phyloP scores from a whole-genome alignment of 1,140 invertebrate species.

The Hypsibius dujardini region DNA sequence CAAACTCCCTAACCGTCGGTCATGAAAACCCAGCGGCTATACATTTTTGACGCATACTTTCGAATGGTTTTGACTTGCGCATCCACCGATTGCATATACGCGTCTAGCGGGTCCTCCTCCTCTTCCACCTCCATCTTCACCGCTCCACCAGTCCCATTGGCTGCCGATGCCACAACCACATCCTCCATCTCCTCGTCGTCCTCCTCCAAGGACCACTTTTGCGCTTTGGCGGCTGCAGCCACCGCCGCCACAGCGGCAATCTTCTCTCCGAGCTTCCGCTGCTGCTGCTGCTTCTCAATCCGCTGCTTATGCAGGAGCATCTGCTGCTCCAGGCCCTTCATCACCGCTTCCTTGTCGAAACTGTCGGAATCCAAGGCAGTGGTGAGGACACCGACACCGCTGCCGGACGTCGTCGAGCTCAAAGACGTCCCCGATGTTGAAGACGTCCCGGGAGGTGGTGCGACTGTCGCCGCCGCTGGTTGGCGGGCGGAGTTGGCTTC shows the following conservation, averaged over 20 bases:
- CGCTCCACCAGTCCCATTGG: no score
- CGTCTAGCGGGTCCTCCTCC: conserved; percentile 61
- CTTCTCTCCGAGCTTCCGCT: neutral
- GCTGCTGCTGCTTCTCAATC: neutral
- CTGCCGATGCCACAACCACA: no score
- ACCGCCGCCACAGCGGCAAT: neutral
- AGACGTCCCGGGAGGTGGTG: neutral
- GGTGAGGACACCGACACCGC: no score
- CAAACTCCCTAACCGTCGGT: no score
- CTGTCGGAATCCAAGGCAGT: no score
- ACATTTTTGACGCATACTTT: conserved; percentile 49
- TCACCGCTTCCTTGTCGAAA: no score
- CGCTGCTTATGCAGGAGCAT: neutral
- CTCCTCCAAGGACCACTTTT: conserved; percentile 3
- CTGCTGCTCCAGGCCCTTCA: no score
- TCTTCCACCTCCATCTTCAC: conserved; percentile 24
- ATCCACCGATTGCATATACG: conserved; percentile 75
- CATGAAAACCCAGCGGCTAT: no score
- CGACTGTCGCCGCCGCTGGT: neutral
- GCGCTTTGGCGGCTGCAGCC: neutral
- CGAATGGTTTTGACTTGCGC: conserved; percentile 79
- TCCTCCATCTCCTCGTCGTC: conserved; percentile 1
- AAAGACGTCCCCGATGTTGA: neutral
- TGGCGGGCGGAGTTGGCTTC: neutral
- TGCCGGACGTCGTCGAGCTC: neutral